Percentiles rank a stretch among this genome's conserved stretches.
Evolutionary conservation across 2,888 invertebrate genomes (phyloP).

Genomic region (Drosophila lacicola): DNA sequence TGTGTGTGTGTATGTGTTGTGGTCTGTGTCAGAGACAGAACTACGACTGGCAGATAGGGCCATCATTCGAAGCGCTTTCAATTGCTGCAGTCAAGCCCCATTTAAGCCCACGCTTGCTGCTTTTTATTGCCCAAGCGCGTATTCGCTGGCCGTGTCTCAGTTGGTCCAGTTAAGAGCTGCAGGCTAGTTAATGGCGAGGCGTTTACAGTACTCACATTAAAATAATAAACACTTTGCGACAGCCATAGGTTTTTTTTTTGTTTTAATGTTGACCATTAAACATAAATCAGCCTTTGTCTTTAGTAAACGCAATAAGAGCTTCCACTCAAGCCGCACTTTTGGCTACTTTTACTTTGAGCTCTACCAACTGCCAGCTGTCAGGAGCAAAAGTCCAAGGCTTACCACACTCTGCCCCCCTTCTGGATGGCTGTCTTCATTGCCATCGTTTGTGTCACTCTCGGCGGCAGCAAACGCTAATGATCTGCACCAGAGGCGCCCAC

Average conservation of each 20-base stretch:
- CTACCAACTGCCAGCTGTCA: conserved; percentile 31
- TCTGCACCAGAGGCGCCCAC: conserved; percentile 74
- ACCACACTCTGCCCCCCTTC: conserved; percentile 11
- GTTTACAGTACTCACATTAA: conserved; percentile 57
- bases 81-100: conserved; percentile 26
- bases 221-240: conserved; percentile 73
- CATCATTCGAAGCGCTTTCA: conserved; percentile 26
- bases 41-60: conserved; percentile 1
- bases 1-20: conserved; percentile 22
- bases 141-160: conserved; percentile 26
- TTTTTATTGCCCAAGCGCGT: conserved; percentile 44
- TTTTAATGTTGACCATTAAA: conserved; percentile 51
- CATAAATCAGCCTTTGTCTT: conserved; percentile 66
- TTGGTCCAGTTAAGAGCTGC: conserved; percentile 51
- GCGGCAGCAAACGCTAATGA: conserved; percentile 68
- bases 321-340: conserved; percentile 14
- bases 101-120: conserved; percentile 34
- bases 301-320: conserved; percentile 2
- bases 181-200: conserved; percentile 38
- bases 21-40: conserved; percentile 21
- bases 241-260: conserved; percentile 39
- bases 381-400: conserved; percentile 41
- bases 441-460: conserved; percentile 51
- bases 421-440: conserved; percentile 39
- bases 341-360: conserved; percentile 22